A percentile compares a stretch with the other conserved stretches of the same genome.
phyloP scores from a whole-genome alignment of 2,888 invertebrate genomes.

The Pomacea canaliculata region DNA sequence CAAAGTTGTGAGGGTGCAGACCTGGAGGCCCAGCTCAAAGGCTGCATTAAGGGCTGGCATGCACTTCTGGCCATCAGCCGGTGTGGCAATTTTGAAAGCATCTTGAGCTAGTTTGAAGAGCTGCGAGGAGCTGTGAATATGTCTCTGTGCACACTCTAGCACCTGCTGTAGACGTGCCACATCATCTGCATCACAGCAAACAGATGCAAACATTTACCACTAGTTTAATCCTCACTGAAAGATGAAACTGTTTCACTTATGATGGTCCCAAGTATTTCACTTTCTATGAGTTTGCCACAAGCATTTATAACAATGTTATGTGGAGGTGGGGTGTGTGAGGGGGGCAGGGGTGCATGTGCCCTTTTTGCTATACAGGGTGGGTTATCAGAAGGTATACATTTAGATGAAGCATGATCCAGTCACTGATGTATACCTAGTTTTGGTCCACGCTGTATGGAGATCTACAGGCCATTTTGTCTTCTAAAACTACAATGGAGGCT shows the following conservation, averaged over 20 bases:
- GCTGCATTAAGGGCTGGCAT: slow-evolving; percentile 83
- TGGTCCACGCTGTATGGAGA: too few species aligned
- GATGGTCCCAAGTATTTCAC: neutral
- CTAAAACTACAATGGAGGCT: too few species aligned
- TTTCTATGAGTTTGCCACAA: neutral
- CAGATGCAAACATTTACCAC: neutral
- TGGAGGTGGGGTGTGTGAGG: too few species aligned
- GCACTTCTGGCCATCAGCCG: slow-evolving; percentile 83
- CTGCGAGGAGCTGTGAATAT: slow-evolving; percentile 87
- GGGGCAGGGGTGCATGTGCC: too few species aligned
- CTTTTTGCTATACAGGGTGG: too few species aligned
- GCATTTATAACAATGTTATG: too few species aligned
- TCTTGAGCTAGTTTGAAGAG: slow-evolving; percentile 88
- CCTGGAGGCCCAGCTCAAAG: slow-evolving; percentile 85
- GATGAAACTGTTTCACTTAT: neutral
- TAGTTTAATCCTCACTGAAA: neutral
- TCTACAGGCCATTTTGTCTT: too few species aligned
- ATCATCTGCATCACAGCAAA: slow-evolving; percentile 72
- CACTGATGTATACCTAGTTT: too few species aligned
- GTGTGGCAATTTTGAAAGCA: slow-evolving; percentile 85
- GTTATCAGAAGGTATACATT: too few species aligned
- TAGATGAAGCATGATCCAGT: too few species aligned
- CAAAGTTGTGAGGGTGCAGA: slow-evolving; percentile 48
- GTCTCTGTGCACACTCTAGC: slow-evolving; percentile 82
- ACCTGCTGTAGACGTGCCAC: slow-evolving; percentile 80